Conservation (phyloP, 2,888 invertebrate species). For the Tenthredo livida region DNA sequence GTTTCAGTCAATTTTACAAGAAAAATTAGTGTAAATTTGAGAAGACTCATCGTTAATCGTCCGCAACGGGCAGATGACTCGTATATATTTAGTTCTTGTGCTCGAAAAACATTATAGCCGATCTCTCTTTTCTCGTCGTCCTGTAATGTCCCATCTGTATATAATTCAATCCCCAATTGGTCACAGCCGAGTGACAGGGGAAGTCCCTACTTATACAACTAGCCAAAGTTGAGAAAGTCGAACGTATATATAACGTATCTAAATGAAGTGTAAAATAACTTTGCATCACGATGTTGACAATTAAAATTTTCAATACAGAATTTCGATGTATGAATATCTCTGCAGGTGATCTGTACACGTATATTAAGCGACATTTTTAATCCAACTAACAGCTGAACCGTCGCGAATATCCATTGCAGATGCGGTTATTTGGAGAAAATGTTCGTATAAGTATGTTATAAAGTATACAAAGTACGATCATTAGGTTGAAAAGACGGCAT, state of each 20-base stretch:
- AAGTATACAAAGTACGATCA: neutral
- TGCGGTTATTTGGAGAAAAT: neutral
- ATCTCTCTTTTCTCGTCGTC: constrained; percentile 29
- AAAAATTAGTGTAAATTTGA: neutral
- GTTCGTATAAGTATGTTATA: neutral
- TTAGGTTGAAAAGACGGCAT: neutral
- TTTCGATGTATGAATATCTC: neutral
- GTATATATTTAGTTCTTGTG: constrained; percentile 23
- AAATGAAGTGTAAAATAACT: neutral
- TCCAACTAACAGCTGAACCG: neutral
- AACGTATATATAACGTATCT: neutral
- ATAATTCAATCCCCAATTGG: constrained; percentile 37
- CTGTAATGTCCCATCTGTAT: constrained; percentile 15
- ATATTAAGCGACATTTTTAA: neutral
- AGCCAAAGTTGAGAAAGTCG: neutral
- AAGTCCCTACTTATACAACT: constrained; percentile 1
- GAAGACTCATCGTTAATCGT: constrained; percentile 16
- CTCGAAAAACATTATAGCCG: neutral
- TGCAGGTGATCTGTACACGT: neutral
- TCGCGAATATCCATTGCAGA: neutral
- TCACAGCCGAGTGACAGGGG: constrained; percentile 35
- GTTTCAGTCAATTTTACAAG: neutral
- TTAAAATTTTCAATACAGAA: neutral
- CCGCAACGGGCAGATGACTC: constrained; percentile 15
- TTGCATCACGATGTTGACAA: neutral